Percentiles rank a stretch among this genome's conserved stretches.
phyloP scores from a whole-genome alignment of 2,113 vertebrate species.

The Lampris incognitus region DNA sequence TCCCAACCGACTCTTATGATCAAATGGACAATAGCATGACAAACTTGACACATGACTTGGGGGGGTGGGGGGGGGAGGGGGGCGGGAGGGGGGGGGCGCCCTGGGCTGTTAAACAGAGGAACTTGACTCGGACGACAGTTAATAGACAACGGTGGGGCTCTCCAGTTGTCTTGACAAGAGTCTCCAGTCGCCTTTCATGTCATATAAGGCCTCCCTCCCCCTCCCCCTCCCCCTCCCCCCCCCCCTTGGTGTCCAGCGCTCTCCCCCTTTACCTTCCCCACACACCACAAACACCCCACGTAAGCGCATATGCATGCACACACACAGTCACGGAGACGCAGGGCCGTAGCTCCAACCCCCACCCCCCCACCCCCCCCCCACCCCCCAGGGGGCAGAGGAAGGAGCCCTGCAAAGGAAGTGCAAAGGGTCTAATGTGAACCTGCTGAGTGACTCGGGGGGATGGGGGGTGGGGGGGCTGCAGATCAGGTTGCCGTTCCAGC shows the following conservation, averaged over 20 bases:
- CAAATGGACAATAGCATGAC: slow-evolving; percentile 6
- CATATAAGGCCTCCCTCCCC: slow-evolving; percentile 68
- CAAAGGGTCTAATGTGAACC: slow-evolving; percentile 68
- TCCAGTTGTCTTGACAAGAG: slow-evolving; percentile 56
- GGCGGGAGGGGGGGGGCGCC: background rate
- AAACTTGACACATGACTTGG: slow-evolving; percentile 5
- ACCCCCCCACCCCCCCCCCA: background rate
- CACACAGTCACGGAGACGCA: slow-evolving; percentile 32
- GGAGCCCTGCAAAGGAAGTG: slow-evolving; percentile 73
- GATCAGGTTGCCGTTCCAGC: slow-evolving; percentile 72
- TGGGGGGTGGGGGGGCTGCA: slow-evolving; percentile 34
- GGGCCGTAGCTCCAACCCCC: slow-evolving; percentile 40
- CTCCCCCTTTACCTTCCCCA: slow-evolving; percentile 16
- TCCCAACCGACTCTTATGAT: slow-evolving; percentile 11
- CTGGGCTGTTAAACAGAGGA: slow-evolving; percentile 4
- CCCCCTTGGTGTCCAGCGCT: slow-evolving; percentile 59
- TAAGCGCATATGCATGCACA: slow-evolving; percentile 2
- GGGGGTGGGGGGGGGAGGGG: background rate
- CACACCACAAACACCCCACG: slow-evolving; percentile 6
- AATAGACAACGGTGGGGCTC: slow-evolving; percentile 38
- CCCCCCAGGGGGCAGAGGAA: slow-evolving; percentile 65
- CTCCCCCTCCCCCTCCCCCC: slow-evolving; percentile 24
- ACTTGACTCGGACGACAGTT: slow-evolving; percentile 58
- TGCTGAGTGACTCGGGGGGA: slow-evolving; percentile 70
- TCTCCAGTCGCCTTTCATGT: slow-evolving; percentile 68